Conservation (phyloP, 30 jellyfish, hydroid and myxozoan genomes). For the Pseudorhiza aurosa region DNA sequence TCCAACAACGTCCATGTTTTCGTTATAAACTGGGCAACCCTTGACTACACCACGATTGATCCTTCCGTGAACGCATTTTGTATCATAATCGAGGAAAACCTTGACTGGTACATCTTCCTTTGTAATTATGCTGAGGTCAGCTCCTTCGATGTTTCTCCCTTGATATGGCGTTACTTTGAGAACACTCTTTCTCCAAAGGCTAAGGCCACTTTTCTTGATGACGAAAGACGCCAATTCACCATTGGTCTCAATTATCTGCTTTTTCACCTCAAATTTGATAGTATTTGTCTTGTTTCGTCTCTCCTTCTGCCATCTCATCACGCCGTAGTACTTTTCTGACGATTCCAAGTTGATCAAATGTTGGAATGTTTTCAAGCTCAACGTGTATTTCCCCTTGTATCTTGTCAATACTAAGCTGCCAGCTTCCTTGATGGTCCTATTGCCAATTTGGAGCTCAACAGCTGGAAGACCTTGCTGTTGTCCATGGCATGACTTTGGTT, state of each 20-base stretch:
- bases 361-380: background rate
- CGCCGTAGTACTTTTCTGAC: background rate
- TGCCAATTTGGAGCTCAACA: background rate
- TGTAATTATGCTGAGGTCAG: background rate
- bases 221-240: background rate
- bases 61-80: background rate
- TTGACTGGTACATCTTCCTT: background rate
- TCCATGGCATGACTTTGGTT: too few species aligned
- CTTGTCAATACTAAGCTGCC: background rate
- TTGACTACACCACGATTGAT: too few species aligned
- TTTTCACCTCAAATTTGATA: background rate
- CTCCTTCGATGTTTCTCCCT: background rate
- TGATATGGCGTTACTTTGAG: background rate
- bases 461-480: slow-evolving; percentile 3
- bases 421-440: background rate
- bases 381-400: background rate
- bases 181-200: background rate
- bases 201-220: background rate
- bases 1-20: background rate
- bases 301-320: background rate
- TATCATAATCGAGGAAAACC: background rate
- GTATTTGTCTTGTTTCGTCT: background rate
- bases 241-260: background rate
- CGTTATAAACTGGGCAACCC: background rate
- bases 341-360: background rate